phyloP scores from a whole-genome alignment of 2,888 invertebrate species.

The Orthonevra nobilis region DNA sequence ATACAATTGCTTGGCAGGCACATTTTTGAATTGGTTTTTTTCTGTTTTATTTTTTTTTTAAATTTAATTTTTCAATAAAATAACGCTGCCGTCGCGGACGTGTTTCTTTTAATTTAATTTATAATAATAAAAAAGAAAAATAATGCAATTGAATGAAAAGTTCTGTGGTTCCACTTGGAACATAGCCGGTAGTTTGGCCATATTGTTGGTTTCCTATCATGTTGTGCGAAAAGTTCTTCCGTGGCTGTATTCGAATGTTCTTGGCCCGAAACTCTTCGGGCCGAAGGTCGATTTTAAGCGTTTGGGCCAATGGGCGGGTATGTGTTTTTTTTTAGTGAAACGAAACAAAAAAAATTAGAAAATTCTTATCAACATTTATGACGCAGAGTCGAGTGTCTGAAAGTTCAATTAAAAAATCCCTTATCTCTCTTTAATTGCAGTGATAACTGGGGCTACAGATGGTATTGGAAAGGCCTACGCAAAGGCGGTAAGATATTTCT shows the following conservation, averaged over 20 bases:
- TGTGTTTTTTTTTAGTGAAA: conserved; percentile 78
- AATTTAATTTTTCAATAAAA: conserved; percentile 39
- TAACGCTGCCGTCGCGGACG: conserved; percentile 27
- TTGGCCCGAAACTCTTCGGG: conserved; percentile 83
- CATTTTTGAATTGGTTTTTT: conserved; percentile 14
- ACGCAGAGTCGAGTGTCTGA: conserved; percentile 17
- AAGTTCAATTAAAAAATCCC: conserved; percentile 28
- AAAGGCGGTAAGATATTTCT: conserved; percentile 81
- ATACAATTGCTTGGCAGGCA: conserved; percentile 32
- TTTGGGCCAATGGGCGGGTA: conserved; percentile 91
- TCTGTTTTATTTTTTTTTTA: conserved; percentile 4
- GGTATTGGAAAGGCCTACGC: conserved; percentile 95
- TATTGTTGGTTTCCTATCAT: conserved; percentile 76
- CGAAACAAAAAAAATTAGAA: neutral
- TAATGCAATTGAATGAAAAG: conserved; percentile 33
- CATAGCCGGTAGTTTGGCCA: conserved; percentile 73
- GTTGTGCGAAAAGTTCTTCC: conserved; percentile 78
- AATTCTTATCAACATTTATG: conserved; percentile 3
- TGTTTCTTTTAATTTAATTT: conserved; percentile 16
- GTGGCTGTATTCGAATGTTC: conserved; percentile 80
- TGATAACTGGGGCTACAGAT: conserved; percentile 93
- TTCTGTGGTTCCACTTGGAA: conserved; percentile 38
- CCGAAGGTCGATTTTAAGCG: conserved; percentile 84
- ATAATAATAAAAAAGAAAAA: neutral
- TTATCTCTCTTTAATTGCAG: conserved; percentile 81